These are phyloP conservation scores for Montifringilla adamsi DNA, from an alignment of 2,113 vertebrate genomes.

Conservation along the genomic window DNA sequence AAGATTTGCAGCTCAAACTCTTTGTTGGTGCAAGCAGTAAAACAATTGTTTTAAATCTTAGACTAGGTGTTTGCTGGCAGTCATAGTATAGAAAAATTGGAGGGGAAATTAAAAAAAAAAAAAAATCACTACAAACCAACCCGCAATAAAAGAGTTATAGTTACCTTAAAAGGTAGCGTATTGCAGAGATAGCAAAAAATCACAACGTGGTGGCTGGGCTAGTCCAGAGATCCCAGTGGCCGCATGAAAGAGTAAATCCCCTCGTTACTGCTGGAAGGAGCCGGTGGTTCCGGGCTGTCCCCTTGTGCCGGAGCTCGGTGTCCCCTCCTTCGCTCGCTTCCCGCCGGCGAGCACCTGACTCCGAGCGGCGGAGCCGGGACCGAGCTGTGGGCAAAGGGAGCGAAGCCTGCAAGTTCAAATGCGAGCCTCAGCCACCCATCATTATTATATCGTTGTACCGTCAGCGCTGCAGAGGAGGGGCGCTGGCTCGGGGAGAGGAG, in stretches of 20 bases:
- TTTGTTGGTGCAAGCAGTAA: slow-evolving; percentile 46
- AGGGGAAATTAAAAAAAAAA: not conserved
- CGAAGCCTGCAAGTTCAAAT: slow-evolving; percentile 85
- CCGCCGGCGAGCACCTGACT: slow-evolving; percentile 59
- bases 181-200: slow-evolving; percentile 57
- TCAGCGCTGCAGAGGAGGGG: slow-evolving; percentile 86
- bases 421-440: slow-evolving; percentile 84
- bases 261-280: slow-evolving; percentile 38
- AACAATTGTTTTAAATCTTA: not conserved
- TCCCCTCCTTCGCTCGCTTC: not conserved
- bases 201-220: slow-evolving; percentile 59
- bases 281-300: slow-evolving; percentile 34
- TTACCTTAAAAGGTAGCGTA: slow-evolving; percentile 79
- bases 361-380: slow-evolving; percentile 58
- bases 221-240: slow-evolving; percentile 65
- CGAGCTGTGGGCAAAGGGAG: slow-evolving; percentile 67
- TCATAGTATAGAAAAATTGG: not conserved
- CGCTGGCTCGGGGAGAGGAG: slow-evolving; percentile 77
- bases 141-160: slow-evolving; percentile 49
- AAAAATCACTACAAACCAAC: not conserved
- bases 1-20: slow-evolving; percentile 56
- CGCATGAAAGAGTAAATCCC: slow-evolving; percentile 65
- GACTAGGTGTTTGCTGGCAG: not conserved
- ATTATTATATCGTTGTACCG: slow-evolving; percentile 87
- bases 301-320: not conserved